These are phyloP conservation scores for Temnothorax rugatulus DNA, from an alignment of 2,888 invertebrate genomes.

Conservation along the genomic window DNA sequence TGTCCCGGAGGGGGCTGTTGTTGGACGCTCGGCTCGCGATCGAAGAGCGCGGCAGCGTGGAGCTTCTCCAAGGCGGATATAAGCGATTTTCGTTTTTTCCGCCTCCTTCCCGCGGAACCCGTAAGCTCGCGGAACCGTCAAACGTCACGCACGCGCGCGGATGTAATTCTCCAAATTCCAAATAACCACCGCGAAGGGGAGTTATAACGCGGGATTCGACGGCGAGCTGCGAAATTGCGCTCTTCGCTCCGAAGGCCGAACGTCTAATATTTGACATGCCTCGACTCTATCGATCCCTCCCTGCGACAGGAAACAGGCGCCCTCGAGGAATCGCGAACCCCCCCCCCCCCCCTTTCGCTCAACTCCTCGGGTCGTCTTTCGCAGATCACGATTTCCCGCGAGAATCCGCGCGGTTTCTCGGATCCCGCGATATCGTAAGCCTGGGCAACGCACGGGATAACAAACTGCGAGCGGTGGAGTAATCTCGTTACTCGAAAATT, in stretches of 20 bases:
- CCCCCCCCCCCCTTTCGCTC: not conserved
- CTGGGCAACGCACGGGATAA: not conserved
- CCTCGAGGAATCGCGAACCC: not conserved
- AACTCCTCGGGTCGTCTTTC: not conserved
- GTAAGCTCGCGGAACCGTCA: too few species aligned
- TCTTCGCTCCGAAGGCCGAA: slow-evolving; percentile 38
- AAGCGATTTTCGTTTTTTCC: not conserved
- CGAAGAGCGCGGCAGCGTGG: not conserved
- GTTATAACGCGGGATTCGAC: not conserved
- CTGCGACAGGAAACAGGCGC: not conserved
- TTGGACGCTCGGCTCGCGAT: not conserved
- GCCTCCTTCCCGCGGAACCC: not conserved
- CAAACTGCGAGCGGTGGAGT: slow-evolving; percentile 9
- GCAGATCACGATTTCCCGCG: slow-evolving; percentile 21
- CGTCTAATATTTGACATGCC: slow-evolving; percentile 44
- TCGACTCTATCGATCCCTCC: slow-evolving; percentile 29
- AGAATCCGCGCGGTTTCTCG: not conserved
- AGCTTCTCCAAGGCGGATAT: not conserved
- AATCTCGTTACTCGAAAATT: slow-evolving; percentile 46
- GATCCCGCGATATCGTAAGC: not conserved
- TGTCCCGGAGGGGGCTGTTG: not conserved
- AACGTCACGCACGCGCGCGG: not conserved
- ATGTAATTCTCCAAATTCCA: slow-evolving; percentile 6
- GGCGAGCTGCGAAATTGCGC: slow-evolving; percentile 32
- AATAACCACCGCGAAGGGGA: not conserved